Percentiles rank a stretch among this genome's conserved stretches.
Conservation (phyloP, 2,797 vertebrate species). For the Cirrhinus molitorella region DNA sequence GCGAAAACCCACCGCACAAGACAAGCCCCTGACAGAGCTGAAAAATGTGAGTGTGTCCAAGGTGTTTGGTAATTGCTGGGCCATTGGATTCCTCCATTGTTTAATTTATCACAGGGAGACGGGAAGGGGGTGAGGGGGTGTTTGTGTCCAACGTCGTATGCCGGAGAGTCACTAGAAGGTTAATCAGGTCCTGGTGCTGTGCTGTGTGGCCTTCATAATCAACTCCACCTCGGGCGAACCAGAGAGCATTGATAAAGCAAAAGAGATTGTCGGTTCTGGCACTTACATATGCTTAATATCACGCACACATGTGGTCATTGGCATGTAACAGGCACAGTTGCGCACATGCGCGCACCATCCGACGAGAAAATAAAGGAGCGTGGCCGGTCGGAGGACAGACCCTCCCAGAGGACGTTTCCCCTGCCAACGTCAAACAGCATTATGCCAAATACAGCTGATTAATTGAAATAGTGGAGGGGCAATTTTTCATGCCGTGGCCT, state of each 20-base stretch:
- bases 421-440: slow-evolving; percentile 87
- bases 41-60: slow-evolving; percentile 97
- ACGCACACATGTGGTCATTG: slow-evolving; percentile 52
- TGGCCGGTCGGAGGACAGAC: slow-evolving; percentile 83
- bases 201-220: slow-evolving; percentile 87
- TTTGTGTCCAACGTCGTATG: slow-evolving; percentile 84
- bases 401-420: slow-evolving; percentile 83
- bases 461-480: slow-evolving; percentile 83
- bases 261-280: slow-evolving; percentile 11
- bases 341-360: slow-evolving; percentile 65
- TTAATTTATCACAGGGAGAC: slow-evolving; percentile 97
- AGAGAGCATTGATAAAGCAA: slow-evolving; percentile 49
- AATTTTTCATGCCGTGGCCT: slow-evolving; percentile 83
- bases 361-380: slow-evolving; percentile 80
- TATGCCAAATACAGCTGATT: slow-evolving; percentile 85
- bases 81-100: slow-evolving; percentile 98
- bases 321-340: slow-evolving; percentile 78
- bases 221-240: slow-evolving; percentile 61
- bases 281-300: slow-evolving; percentile 40
- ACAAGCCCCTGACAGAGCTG: slow-evolving; percentile 95
- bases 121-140: slow-evolving; percentile 93
- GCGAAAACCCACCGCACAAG: slow-evolving; percentile 84
- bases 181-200: slow-evolving; percentile 94
- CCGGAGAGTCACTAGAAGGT: slow-evolving; percentile 93
- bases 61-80: slow-evolving; percentile 99